Evolutionary conservation across 2,888 invertebrate species (phyloP).

Genomic region (Acleris sparsana): DNA sequence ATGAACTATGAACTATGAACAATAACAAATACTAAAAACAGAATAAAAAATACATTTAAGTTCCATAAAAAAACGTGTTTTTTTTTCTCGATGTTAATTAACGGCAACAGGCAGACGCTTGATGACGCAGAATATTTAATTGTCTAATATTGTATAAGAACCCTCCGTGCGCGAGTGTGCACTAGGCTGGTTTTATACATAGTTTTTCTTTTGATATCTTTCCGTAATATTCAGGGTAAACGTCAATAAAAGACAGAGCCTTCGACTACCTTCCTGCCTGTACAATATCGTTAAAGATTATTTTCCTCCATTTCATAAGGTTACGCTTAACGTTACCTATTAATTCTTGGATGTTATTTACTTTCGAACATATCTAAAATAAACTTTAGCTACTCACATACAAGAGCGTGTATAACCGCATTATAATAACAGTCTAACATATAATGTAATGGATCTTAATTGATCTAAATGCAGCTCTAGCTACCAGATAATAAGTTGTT

Average conservation of each 20-base stretch:
- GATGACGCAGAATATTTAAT: too few species aligned
- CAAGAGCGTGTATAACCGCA: not conserved
- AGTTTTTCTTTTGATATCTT: not conserved
- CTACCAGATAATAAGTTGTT: not conserved
- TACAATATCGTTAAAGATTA: not conserved
- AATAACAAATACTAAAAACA: too few species aligned
- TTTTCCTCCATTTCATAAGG: constrained; percentile 31
- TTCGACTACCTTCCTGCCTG: not conserved
- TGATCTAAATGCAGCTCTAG: not conserved
- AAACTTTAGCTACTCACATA: not conserved
- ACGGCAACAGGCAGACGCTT: too few species aligned
- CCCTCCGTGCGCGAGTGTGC: too few species aligned
- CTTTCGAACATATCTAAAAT: not conserved
- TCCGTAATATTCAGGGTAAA: not conserved
- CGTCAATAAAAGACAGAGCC: not conserved
- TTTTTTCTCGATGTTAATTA: too few species aligned
- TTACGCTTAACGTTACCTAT: constrained; percentile 19
- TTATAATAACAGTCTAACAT: not conserved
- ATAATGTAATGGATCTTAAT: not conserved
- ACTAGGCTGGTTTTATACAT: not conserved
- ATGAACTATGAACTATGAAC: too few species aligned
- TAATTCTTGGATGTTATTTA: not conserved
- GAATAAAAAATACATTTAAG: too few species aligned
- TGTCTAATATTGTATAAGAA: too few species aligned
- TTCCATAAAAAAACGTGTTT: too few species aligned